These are phyloP conservation scores for Cheilosia urbana DNA, from an alignment of 2,888 invertebrate species.

Conservation along the genomic window DNA sequence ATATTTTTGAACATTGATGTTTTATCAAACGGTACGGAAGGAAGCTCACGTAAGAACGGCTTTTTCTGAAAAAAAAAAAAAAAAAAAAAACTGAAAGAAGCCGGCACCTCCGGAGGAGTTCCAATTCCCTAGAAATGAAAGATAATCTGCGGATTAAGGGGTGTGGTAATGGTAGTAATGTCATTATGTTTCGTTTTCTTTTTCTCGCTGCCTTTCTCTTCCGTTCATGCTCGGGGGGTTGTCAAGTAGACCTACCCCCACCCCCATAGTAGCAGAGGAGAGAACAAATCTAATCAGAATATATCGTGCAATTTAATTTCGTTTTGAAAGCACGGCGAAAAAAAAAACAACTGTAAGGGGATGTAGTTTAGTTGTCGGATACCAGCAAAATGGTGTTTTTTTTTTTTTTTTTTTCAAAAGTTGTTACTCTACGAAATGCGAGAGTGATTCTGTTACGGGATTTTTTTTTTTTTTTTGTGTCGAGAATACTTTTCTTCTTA, in stretches of 20 bases:
- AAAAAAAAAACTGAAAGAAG: not conserved
- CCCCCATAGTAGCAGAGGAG: not conserved
- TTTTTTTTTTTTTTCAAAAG: conserved; percentile 26
- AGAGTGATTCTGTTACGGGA: conserved; percentile 43
- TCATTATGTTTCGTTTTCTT: conserved; percentile 55
- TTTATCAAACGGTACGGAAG: conserved; percentile 54
- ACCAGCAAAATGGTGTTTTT: not conserved
- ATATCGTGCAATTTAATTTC: conserved; percentile 73
- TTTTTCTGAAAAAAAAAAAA: conserved; percentile 9
- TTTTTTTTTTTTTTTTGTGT: conserved; percentile 16
- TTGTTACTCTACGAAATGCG: conserved; percentile 24
- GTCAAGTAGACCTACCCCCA: not conserved
- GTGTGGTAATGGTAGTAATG: conserved; percentile 52
- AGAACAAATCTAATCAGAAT: conserved; percentile 65
- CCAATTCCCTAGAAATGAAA: conserved; percentile 16
- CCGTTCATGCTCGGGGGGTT: conserved; percentile 53
- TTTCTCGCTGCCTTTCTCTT: conserved; percentile 22
- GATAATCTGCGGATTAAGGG: conserved; percentile 44
- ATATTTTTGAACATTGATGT: conserved; percentile 43
- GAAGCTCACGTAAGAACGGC: conserved; percentile 18
- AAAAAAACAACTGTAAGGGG: conserved; percentile 31
- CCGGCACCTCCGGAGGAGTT: conserved; percentile 2
- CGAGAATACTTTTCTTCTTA: not conserved
- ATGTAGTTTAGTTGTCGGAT: conserved; percentile 47
- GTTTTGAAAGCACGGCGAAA: conserved; percentile 37